These are phyloP conservation scores for Nycteola revayana DNA, from an alignment of 2,888 invertebrate genomes.

Conservation along the genomic window DNA sequence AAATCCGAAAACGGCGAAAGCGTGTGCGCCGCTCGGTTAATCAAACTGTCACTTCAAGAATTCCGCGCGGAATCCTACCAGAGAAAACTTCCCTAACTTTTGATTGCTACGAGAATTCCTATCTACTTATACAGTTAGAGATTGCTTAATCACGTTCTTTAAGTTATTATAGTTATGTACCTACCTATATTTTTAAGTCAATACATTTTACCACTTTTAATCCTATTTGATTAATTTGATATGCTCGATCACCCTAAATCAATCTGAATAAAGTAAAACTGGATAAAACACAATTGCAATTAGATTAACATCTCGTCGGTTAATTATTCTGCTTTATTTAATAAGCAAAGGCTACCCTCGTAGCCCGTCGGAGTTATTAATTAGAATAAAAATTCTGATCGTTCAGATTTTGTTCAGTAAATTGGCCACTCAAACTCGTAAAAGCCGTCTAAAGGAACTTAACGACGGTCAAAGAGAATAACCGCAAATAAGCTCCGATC, in stretches of 20 bases:
- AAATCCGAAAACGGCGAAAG: conserved; percentile 66
- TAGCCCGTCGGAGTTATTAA: conserved; percentile 70
- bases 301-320: conserved; percentile 52
- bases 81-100: conserved; percentile 78
- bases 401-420: conserved; percentile 77
- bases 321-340: conserved; percentile 67
- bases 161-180: conserved; percentile 36
- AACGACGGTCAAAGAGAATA: conserved; percentile 82
- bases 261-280: conserved; percentile 22
- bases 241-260: too few species aligned
- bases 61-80: conserved; percentile 75
- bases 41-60: conserved; percentile 82
- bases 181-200: conserved; percentile 18
- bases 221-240: too few species aligned
- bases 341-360: conserved; percentile 60
- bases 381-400: conserved; percentile 80
- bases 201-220: conserved; percentile 10
- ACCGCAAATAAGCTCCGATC: conserved; percentile 81
- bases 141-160: conserved; percentile 70
- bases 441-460: conserved; percentile 77
- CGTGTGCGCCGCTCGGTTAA: conserved; percentile 79
- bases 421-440: conserved; percentile 80
- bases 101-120: conserved; percentile 74
- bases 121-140: conserved; percentile 68
- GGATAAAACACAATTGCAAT: conserved; percentile 46